Evolutionary conservation across 2,113 vertebrate species (phyloP), one percentile per base, ranked within the genome.

Genomic region (Indicator indicator): DNA sequence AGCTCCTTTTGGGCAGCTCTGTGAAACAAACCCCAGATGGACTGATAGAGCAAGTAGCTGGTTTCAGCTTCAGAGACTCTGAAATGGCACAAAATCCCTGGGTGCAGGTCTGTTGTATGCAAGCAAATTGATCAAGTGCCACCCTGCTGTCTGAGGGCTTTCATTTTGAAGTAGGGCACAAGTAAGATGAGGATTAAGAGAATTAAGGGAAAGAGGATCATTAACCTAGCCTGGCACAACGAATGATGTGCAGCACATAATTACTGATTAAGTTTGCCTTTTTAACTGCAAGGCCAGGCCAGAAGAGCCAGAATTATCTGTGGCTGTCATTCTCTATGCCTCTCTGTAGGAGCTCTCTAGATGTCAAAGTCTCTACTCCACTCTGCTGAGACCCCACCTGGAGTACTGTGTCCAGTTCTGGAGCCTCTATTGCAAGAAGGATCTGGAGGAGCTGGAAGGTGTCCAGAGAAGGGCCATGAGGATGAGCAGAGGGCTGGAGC

Each of bases 161-260:
- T 50, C n/a, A 26, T 85, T 95, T 92, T 89, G 79, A 96, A 76
- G 63, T 85, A 44, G 54, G 59, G 15, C 60, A 63, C 36, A 89
- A 88, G 52, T 55, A 85, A 89, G 11, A 40, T 67, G 44, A 79
- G 60, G 50, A 88, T 87, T 91, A 73, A 75, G 32, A 86, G 55
- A 92, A 90, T 80, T 74, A 93, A 67, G 73, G n/a, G 68, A 19
- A 90, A 94, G 85, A 91, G 75, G 75, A 59, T 86, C 21, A 3
- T 79, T 91, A 70, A 83, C 46, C n/a, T 87, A 67, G 76, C 3
- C 2, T 67, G 30, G 63, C 56, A 83, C 55, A 87, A 59, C 5
- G 58, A 78, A 70, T 52, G 46, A 62, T 72, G 89, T 0, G 3
- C n/a, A 82, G 28, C 24, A 71, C 36, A 38, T 54, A 44, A 70